Percentiles rank a stretch among this genome's conserved stretches.
phyloP scores from a whole-genome alignment of 2,797 vertebrate genomes.

The Synaphobranchus kaupii region DNA sequence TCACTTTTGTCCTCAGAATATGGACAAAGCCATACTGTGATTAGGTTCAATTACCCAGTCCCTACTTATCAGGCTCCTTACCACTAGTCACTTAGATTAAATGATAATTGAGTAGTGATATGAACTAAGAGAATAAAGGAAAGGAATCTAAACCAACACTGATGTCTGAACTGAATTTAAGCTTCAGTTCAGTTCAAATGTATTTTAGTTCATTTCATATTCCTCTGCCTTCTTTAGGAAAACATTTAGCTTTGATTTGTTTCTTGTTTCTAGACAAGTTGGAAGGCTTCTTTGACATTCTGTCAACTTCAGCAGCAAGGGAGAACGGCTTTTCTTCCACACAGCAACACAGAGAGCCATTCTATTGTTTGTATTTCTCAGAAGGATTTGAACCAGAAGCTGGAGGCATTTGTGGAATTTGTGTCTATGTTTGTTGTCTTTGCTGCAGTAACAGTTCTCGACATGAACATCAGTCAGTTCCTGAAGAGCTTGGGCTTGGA shows the following conservation, averaged over 20 bases:
- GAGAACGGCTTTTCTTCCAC: neutral
- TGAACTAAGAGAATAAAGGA: neutral
- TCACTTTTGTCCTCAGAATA: neutral
- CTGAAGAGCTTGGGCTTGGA: conserved; percentile 95
- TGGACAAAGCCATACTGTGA: neutral
- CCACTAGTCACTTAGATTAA: neutral
- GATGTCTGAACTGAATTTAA: neutral
- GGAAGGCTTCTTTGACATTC: conserved; percentile 2
- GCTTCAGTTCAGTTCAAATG: neutral
- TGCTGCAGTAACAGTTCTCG: conserved; percentile 81
- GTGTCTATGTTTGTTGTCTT: neutral
- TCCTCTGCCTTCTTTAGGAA: neutral
- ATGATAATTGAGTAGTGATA: neutral
- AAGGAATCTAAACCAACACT: neutral
- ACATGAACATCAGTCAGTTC: conserved; percentile 98
- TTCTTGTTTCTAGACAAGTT: neutral
- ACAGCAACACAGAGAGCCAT: neutral
- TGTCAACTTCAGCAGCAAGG: neutral
- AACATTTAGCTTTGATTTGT: neutral
- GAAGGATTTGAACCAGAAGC: neutral
- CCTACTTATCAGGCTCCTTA: neutral
- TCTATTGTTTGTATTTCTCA: neutral
- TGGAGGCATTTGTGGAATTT: neutral
- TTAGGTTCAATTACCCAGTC: neutral
- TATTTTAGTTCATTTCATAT: neutral